Evolutionary conservation across 2,888 invertebrate species (phyloP).

Genomic region (Myathropa florea): DNA sequence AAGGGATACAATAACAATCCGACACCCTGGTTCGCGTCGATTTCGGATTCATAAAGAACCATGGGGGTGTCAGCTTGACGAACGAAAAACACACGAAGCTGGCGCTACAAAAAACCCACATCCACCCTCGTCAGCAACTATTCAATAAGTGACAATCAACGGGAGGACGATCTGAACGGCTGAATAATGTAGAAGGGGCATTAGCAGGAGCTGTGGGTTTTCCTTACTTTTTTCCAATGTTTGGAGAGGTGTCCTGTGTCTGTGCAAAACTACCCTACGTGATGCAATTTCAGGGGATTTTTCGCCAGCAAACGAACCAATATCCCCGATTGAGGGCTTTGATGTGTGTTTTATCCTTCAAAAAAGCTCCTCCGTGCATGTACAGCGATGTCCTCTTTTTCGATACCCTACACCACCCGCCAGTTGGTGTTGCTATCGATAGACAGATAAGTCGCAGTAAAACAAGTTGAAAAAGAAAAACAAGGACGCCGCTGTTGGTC

Average conservation of each 20-base stretch:
- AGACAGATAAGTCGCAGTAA: constrained; percentile 4
- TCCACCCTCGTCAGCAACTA: constrained; percentile 66
- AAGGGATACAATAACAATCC: constrained; percentile 1
- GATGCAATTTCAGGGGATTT: constrained; percentile 66
- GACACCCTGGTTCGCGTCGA: neutral
- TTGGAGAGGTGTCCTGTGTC: constrained; percentile 32
- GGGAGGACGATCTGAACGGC: constrained; percentile 61
- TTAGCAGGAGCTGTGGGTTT: constrained; percentile 45
- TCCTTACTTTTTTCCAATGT: neutral
- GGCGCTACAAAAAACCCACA: constrained; percentile 9
- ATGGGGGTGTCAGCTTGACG: neutral
- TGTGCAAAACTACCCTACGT: constrained; percentile 64
- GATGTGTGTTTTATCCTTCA: constrained; percentile 54
- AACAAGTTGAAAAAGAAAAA: constrained; percentile 4
- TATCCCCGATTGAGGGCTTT: constrained; percentile 62
- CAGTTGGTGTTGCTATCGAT: constrained; percentile 40
- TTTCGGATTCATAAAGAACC: constrained; percentile 44
- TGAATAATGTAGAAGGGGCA: constrained; percentile 63
- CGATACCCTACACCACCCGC: constrained; percentile 18
- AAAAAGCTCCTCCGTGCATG: neutral
- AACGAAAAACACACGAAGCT: constrained; percentile 3
- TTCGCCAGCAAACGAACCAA: constrained; percentile 67
- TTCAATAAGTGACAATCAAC: constrained; percentile 71
- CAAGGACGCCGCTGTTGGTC: neutral
- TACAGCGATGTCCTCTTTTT: constrained; percentile 1